A percentile compares a stretch with the other conserved stretches of the same genome.
Evolutionary conservation across 2,888 invertebrate genomes (phyloP).

Genomic region (Apamea anceps): DNA sequence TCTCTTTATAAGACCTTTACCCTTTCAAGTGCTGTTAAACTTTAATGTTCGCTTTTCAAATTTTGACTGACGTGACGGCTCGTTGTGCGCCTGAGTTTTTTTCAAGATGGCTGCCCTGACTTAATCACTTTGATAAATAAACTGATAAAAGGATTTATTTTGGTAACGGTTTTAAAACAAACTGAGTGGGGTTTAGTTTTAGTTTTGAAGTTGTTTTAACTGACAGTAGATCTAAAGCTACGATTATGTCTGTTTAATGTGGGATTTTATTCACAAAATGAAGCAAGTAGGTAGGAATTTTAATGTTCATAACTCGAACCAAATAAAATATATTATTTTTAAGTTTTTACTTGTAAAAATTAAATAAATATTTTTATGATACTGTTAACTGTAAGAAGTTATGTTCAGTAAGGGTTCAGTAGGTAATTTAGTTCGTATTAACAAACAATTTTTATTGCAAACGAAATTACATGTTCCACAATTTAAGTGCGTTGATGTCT

Average conservation of each 20-base stretch:
- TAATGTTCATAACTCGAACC: not conserved
- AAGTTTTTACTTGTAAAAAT: not conserved
- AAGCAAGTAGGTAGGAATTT: not conserved
- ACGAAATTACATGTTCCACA: not conserved
- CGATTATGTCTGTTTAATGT: not conserved
- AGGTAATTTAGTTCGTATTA: not conserved
- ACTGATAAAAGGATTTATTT: conserved; percentile 73
- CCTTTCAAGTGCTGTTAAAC: conserved; percentile 52
- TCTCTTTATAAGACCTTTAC: conserved; percentile 43
- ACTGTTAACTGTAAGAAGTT: not conserved
- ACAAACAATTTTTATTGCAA: not conserved
- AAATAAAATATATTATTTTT: not conserved
- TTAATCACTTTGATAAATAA: conserved; percentile 76
- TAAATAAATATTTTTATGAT: not conserved
- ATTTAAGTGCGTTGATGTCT: conserved; percentile 73
- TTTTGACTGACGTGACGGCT: conserved; percentile 69
- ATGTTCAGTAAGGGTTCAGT: too few relatives aligned
- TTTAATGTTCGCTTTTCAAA: conserved; percentile 66
- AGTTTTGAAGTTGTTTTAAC: conserved; percentile 16
- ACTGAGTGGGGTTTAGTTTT: conserved; percentile 70
- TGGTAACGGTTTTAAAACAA: conserved; percentile 72
- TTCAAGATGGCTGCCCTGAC: conserved; percentile 65
- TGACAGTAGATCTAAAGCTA: conserved; percentile 10
- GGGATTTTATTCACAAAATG: not conserved
- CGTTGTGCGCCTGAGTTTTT: conserved; percentile 53